Evolutionary conservation across 2,797 vertebrate species (phyloP), one percentile per base, ranked within the genome.

Genomic region (Psittacula echo): DNA sequence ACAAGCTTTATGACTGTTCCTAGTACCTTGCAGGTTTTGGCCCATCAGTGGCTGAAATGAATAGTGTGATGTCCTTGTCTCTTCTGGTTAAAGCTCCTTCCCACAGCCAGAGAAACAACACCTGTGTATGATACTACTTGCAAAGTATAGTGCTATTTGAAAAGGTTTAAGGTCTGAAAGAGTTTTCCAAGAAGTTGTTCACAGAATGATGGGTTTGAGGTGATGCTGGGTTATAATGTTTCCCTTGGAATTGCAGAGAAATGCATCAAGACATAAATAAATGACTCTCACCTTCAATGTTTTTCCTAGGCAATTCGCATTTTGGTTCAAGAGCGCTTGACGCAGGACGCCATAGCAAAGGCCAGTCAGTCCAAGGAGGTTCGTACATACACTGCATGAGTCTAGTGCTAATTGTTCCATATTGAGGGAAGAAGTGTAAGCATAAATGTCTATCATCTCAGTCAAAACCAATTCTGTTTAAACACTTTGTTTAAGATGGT

Each of bases 281-380:
- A 75, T 68, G 50, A 4, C n/a, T 85, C n/a, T 78, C 0, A 0
- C 13, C 3, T 91, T 51, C 5, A 50, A 3, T 91, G 89, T 94
- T 67, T 62, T 84, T 80, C 85, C 66, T 91, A 99, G 99, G 99
- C 99, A 32, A 99, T 99, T 96, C 98, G 99, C 22, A 99, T 99
- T 91, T 98, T 99, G 93, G 99, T 99, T 90, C 99, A 99, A 92
- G 99, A 99, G 70, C 98, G 99, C 68, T 97, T 99, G 94, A 99
- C 98, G 1, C 98, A 99, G 94, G 99, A 99, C 13, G 99, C 99
- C 90, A 98, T 99, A 64, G 89, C 98, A 15, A 99, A 99, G 98
- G 98, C 99, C 95, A 98, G 97, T 94, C 98, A 99, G 93, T 98
- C 97, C 10, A 99, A 98, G 98, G 99, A 99, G 99, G 99, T 99